phyloP scores from a whole-genome alignment of 92 coral and sea anemone species.

The Porites evermanni region DNA sequence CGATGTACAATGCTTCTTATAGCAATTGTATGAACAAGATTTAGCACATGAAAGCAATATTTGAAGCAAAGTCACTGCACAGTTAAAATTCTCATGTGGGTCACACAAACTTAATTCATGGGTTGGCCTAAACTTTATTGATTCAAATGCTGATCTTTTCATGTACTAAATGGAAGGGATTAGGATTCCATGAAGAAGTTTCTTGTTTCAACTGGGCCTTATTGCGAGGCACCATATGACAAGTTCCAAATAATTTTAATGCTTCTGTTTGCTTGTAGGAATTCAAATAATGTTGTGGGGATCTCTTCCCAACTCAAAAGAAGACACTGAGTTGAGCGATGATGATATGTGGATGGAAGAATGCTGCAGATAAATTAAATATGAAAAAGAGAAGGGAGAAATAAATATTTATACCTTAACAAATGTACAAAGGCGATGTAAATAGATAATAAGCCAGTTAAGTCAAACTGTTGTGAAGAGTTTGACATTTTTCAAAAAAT shows the following conservation, averaged over 20 bases:
- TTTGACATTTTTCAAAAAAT: not conserved
- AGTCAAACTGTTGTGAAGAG: not conserved
- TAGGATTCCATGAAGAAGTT: too few relatives aligned
- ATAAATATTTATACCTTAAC: conserved; percentile 18
- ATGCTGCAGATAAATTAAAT: conserved; percentile 78
- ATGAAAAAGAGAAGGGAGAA: conserved; percentile 5
- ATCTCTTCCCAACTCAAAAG: conserved; percentile 83
- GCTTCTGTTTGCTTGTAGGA: conserved; percentile 37
- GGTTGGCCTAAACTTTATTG: too few relatives aligned
- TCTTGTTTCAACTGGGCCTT: too few relatives aligned
- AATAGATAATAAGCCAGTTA: not conserved
- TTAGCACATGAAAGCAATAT: too few relatives aligned
- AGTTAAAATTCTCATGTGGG: too few relatives aligned
- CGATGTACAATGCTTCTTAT: too few relatives aligned
- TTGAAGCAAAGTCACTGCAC: too few relatives aligned
- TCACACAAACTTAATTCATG: too few relatives aligned
- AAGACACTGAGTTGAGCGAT: conserved; percentile 74
- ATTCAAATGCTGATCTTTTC: too few relatives aligned
- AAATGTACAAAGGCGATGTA: conserved; percentile 26
- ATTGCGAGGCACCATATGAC: not conserved
- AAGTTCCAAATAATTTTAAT: not conserved
- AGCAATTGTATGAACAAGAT: too few relatives aligned
- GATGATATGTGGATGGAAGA: conserved; percentile 81
- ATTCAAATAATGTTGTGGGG: conserved; percentile 92
- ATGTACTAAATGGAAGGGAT: too few relatives aligned